Conservation (phyloP, 2,797 vertebrate genomes). For the Betta splendens region DNA sequence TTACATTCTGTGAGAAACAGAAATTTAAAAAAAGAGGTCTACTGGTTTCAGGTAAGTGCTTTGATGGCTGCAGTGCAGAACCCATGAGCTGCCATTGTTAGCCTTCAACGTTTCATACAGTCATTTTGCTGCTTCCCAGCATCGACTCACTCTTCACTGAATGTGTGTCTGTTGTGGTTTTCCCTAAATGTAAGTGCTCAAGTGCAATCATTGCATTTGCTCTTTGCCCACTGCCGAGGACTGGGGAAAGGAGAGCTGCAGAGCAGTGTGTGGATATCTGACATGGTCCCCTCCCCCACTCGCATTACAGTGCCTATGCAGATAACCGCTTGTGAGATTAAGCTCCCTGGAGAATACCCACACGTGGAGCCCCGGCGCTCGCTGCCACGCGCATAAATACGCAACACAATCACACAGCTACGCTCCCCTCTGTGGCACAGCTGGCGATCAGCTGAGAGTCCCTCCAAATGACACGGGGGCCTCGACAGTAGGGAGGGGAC, state of each 20-base stretch:
- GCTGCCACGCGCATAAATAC: slow-evolving; percentile 26
- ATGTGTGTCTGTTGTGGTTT: background rate
- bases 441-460: slow-evolving; percentile 59
- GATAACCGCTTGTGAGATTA: slow-evolving; percentile 66
- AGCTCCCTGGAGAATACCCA: slow-evolving; percentile 59
- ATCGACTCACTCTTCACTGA: slow-evolving; percentile 1
- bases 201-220: slow-evolving; percentile 10
- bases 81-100: slow-evolving; percentile 4
- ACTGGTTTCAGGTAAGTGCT: too few relatives aligned
- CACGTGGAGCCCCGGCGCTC: slow-evolving; percentile 52
- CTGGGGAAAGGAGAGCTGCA: slow-evolving; percentile 29
- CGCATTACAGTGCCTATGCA: slow-evolving; percentile 53
- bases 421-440: slow-evolving; percentile 32
- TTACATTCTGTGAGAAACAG: too few relatives aligned
- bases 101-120: background rate
- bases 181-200: slow-evolving; percentile 6
- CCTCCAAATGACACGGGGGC: slow-evolving; percentile 12
- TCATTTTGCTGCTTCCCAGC: background rate
- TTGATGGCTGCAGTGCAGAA: slow-evolving; percentile 35
- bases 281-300: slow-evolving; percentile 45
- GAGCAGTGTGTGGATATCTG: slow-evolving; percentile 61
- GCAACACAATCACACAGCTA: slow-evolving; percentile 15
- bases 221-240: slow-evolving; percentile 17
- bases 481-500: slow-evolving; percentile 8
- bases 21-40: too few relatives aligned